Evolutionary conservation across 30 jellyfish, hydroid and myxozoan species (phyloP).

Genomic region (Hydra vulgaris): DNA sequence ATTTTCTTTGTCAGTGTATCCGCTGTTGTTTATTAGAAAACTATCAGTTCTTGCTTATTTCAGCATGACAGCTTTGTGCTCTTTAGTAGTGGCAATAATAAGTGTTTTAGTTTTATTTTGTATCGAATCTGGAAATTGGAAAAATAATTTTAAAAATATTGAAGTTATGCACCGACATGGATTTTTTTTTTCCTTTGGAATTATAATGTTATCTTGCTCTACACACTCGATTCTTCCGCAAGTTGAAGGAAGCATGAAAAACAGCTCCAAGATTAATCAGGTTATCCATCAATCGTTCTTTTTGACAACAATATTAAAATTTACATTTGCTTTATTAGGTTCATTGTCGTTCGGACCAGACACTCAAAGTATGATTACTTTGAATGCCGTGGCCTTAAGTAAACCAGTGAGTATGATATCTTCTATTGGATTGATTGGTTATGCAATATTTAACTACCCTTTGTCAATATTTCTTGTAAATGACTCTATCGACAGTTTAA

Average conservation of each 20-base stretch:
- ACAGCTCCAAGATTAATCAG: conserved; percentile 8
- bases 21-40: conserved; percentile 23
- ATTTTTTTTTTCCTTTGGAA: conserved; percentile 21
- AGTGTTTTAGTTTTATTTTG: neutral
- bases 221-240: conserved; percentile 26
- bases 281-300: conserved; percentile 19
- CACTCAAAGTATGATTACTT: conserved; percentile 21
- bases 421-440: neutral
- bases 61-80: conserved; percentile 16
- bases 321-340: conserved; percentile 20
- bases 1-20: conserved; percentile 12
- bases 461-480: conserved; percentile 20
- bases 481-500: conserved; percentile 21
- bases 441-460: conserved; percentile 20
- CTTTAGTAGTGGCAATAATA: conserved; percentile 7
- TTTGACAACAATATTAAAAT: conserved; percentile 20
- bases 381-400: conserved; percentile 4
- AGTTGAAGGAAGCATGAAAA: conserved; percentile 35
- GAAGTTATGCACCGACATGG: conserved; percentile 16
- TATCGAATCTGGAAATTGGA: neutral
- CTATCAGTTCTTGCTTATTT: conserved; percentile 34
- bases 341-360: conserved; percentile 28
- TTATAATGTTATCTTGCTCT: conserved; percentile 12
- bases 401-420: neutral
- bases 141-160: neutral